Evolutionary conservation across 2,888 invertebrate genomes (phyloP), one percentile per base, ranked within the genome.

Genomic region (Cephus spinipes): DNA sequence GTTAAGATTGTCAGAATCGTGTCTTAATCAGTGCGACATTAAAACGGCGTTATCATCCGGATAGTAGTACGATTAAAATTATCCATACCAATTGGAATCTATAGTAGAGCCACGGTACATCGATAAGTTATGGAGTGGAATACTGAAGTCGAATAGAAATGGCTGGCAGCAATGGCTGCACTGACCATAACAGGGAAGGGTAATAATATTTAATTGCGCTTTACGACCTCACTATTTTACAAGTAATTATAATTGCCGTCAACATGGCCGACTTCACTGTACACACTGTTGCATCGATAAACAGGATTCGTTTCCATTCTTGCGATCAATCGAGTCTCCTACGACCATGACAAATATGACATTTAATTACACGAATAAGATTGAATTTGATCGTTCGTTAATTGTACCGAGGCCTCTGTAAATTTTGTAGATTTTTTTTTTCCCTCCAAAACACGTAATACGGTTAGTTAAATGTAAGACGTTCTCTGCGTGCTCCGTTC

Each of bases 181-280:
- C 75, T 84, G 83, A 88, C 87, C 88, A 88, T 89, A 89, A 89
- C 87, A 84, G 85, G 85, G 23, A 86, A 86, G 87, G 88, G 89
- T 89, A 90, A 90, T 91, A 90, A 90, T 89, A 89, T 91, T 90
- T 90, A 91, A 91, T 90, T 91, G 90, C 89, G 88, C 89, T 91
- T 91, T 90, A 91, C 90, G 90, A 90, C 89, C 88, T 90, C 86
- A 87, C 87, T 85, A 87, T 88, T 90, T 89, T 87, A 84, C 86
- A 87, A 86, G 88, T 90, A 90, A 91, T 91, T 91, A 88, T 90
- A 90, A 90, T 90, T 90, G 89, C 89, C 85, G 85, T 87, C 84
- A 83, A 86, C 85, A 81, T 81, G 83, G 80, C 81, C 77, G 81
- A 71, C 75, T 77, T 81, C 78, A 78, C 76, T 76, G 78, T 78